These are phyloP conservation scores for Phyllostomus hastatus DNA, from an alignment of 2,113 vertebrate genomes.

Conservation along the genomic window DNA sequence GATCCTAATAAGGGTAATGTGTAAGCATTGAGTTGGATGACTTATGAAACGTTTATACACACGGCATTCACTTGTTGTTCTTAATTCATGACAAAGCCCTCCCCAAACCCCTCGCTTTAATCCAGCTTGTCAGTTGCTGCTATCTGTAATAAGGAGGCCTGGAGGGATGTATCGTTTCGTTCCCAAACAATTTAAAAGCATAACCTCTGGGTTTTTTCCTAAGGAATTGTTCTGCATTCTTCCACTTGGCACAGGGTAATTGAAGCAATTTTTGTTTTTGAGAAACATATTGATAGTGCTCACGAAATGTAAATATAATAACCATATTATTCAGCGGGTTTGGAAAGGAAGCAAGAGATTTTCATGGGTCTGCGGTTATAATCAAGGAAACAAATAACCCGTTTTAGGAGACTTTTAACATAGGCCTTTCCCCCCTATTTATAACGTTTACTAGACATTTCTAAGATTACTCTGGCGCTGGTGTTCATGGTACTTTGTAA, in stretches of 20 bases:
- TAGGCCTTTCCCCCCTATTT: not conserved
- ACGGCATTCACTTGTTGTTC: conserved; percentile 55
- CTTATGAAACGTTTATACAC: conserved; percentile 53
- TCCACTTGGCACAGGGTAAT: conserved; percentile 24
- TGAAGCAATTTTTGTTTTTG: not conserved
- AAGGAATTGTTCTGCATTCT: conserved; percentile 54
- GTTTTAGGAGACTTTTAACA: conserved; percentile 6
- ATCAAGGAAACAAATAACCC: not conserved
- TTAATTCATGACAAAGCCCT: conserved; percentile 61
- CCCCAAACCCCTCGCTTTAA: conserved; percentile 11
- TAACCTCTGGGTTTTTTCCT: conserved; percentile 55
- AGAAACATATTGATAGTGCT: not conserved
- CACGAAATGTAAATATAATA: conserved; percentile 33
- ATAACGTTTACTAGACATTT: not conserved
- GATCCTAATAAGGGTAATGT: conserved; percentile 51
- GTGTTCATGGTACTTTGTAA: not conserved
- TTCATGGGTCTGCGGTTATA: not conserved
- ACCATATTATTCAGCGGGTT: not conserved
- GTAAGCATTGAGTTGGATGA: conserved; percentile 55
- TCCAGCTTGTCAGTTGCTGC: conserved; percentile 35
- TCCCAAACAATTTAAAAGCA: conserved; percentile 54
- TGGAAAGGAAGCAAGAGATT: conserved; percentile 32
- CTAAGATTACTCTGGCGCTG: not conserved
- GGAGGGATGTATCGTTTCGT: conserved; percentile 28
- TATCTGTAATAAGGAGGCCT: conserved; percentile 42